These are phyloP conservation scores for Choloepus didactylus DNA, from an alignment of 2,797 vertebrate genomes.

Conservation along the genomic window DNA sequence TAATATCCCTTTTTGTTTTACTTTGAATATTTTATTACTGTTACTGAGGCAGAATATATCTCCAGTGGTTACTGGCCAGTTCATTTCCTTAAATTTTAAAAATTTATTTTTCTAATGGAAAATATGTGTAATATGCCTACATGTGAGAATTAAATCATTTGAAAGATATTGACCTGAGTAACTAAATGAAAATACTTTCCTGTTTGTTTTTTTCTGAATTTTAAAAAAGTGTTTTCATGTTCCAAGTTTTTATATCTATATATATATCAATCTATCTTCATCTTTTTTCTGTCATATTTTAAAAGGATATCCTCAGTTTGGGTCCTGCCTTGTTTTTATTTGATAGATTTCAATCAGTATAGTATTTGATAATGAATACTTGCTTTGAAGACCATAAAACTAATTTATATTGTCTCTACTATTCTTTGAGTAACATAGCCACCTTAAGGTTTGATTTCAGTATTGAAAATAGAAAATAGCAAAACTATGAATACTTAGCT, in stretches of 20 bases:
- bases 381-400: constrained; percentile 3
- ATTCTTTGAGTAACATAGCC: background rate
- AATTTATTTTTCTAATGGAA: background rate
- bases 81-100: background rate
- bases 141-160: background rate
- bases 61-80: background rate
- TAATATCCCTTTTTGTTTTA: background rate
- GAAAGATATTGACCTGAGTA: background rate
- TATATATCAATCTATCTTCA: background rate
- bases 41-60: background rate
- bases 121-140: background rate
- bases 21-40: background rate
- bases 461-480: background rate
- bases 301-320: constrained; percentile 2
- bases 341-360: background rate
- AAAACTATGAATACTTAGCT: background rate
- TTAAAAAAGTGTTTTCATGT: constrained; percentile 9
- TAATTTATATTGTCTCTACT: background rate
- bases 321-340: background rate
- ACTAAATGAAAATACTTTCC: background rate
- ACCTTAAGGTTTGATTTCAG: background rate
- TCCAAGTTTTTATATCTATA: background rate
- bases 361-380: background rate
- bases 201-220: background rate
- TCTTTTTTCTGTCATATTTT: constrained; percentile 8